phyloP scores from a whole-genome alignment of 2,113 vertebrate species.

The Anguilla japonica region DNA sequence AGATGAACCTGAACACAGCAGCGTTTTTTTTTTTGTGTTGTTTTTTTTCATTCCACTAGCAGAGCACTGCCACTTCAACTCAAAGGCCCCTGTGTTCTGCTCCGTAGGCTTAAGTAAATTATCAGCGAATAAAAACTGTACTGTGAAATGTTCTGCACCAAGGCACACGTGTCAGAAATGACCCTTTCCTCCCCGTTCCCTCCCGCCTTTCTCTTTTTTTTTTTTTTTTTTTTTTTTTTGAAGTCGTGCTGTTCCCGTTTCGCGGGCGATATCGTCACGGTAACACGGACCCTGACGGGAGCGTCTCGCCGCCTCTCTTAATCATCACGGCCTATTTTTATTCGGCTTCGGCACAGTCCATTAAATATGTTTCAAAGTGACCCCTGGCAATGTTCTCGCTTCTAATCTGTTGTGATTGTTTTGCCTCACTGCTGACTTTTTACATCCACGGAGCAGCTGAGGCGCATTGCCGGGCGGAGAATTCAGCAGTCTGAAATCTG shows the following conservation, averaged over 20 bases:
- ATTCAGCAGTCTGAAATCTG: conserved; percentile 33
- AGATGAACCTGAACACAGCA: not conserved
- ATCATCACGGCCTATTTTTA: conserved; percentile 15
- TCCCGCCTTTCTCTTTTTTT: too few species aligned
- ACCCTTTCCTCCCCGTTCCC: too few species aligned
- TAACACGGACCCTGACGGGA: conserved; percentile 2
- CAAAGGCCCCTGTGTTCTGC: not conserved
- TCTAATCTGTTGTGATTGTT: conserved; percentile 12
- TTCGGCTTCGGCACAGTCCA: conserved; percentile 9
- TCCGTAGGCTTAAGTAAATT: not conserved
- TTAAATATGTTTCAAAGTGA: not conserved
- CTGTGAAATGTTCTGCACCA: not conserved
- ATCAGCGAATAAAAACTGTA: not conserved
- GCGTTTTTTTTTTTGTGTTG: too few species aligned
- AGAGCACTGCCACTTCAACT: not conserved
- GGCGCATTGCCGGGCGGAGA: not conserved
- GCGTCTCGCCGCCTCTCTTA: not conserved
- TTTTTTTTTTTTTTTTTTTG: conserved; percentile 25
- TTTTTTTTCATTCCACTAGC: not conserved
- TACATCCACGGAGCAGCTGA: not conserved
- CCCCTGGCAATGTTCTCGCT: not conserved
- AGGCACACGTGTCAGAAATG: not conserved
- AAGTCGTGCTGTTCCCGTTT: not conserved
- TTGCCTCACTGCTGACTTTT: not conserved
- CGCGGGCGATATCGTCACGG: not conserved